A percentile compares a stretch with the other conserved stretches of the same genome.
Evolutionary conservation across 2,888 invertebrate species (phyloP).

Genomic region (Lasioglossum pauxillum): DNA sequence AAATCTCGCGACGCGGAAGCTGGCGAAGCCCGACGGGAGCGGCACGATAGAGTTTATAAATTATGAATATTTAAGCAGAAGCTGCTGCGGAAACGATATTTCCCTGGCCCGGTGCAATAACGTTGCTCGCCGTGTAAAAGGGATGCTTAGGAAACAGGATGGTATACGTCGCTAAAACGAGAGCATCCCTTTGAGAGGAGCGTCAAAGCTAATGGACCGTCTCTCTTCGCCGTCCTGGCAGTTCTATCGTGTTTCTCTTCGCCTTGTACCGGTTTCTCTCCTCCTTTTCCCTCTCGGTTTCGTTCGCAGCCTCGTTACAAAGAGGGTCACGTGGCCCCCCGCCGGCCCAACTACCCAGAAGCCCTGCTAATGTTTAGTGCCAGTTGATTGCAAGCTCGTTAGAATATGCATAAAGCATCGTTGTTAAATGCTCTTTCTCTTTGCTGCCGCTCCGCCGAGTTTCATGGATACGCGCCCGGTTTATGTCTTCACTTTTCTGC

Average conservation of each 20-base stretch:
- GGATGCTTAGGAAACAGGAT: conserved; percentile 81
- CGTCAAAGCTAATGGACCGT: conserved; percentile 83
- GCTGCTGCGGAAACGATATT: conserved; percentile 58
- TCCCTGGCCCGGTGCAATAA: conserved; percentile 72
- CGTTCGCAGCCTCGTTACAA: conserved; percentile 44
- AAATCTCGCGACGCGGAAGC: conserved; percentile 65
- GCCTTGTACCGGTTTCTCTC: conserved; percentile 22
- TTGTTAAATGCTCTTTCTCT: conserved; percentile 69
- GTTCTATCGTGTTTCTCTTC: conserved; percentile 52
- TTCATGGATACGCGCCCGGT: conserved; percentile 41
- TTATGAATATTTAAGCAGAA: conserved; percentile 79
- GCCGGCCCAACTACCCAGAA: conserved; percentile 49
- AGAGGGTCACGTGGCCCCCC: conserved; percentile 51
- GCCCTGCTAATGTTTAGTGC: conserved; percentile 71
- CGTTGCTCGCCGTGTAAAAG: conserved; percentile 72
- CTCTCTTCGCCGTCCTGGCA: conserved; percentile 39
- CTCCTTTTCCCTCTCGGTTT: conserved; percentile 7
- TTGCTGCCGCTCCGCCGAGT: conserved; percentile 36
- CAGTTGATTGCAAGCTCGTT: conserved; percentile 77
- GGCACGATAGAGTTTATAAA: conserved; percentile 74
- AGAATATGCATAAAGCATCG: conserved; percentile 74
- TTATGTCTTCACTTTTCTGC: neutral
- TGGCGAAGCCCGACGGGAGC: conserved; percentile 47
- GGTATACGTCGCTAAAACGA: conserved; percentile 80
- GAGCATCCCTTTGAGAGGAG: conserved; percentile 81